Evolutionary conservation across 64 coral and sea anemone genomes (phyloP), one percentile per base, ranked within the genome.

Genomic region (Catalaphyllia jardinei): DNA sequence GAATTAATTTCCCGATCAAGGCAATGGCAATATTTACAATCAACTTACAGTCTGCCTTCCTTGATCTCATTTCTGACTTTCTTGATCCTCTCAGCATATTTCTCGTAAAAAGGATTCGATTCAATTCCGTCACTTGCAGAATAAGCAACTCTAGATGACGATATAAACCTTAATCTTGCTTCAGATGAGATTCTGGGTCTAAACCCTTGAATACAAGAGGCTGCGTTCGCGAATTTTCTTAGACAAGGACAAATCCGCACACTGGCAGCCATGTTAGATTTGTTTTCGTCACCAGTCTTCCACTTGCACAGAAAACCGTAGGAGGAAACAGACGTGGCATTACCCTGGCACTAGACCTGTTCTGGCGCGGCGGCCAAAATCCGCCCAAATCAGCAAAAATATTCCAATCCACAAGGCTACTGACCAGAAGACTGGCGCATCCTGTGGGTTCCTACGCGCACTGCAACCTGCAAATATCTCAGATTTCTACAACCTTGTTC

Each of bases 71-170:
- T 77, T 67, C 74, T 74, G 17, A 77, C 86, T n/a, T 31, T 69
- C 52, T 91, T 91, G 33, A 91, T 91, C 83, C 79, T 85, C 29
- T 75, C 89, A 1, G 89, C 89, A 73, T 91, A 91, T 86, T 91
- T 91, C 31, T 91, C 89, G 79, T 83, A 91, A 76, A 83, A 91
- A 31, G 89, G 89, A 77, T 91, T 91, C 2, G 78, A 82, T 75
- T 88, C 86, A 24, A 84, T 69, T 24, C 24, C 80, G 20, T 84
- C 80, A 69, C 20, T 71, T 69, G 80, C 22, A 0, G 30, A 84
- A 27, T 17, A 84, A 69, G 69, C 61, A 83, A 20, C 38, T 49
- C 35, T 49, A n/a, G 80, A 83, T 46, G 80, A 64, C 6, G 80
- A 83, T 0, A 67, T 42, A 8, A 83, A 35, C 61, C 80, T 84